Evolutionary conservation across 2,888 invertebrate species (phyloP).

Genomic region (Caenorhabditis becei): DNA sequence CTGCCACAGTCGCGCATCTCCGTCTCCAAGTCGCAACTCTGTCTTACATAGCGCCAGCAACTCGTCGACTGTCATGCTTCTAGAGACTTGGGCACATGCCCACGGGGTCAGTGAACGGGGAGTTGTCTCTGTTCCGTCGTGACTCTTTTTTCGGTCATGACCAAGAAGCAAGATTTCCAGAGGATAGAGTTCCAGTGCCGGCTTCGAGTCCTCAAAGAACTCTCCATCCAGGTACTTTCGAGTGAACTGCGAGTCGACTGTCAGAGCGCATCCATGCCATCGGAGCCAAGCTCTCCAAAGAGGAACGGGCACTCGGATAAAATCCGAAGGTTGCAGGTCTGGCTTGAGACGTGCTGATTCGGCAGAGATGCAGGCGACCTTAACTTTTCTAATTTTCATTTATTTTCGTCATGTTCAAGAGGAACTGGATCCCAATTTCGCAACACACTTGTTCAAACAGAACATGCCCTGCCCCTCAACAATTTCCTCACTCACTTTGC

Average conservation of each 20-base stretch:
- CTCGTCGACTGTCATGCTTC: conserved; percentile 65
- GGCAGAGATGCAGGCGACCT: conserved; percentile 70
- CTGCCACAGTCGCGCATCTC: conserved; percentile 68
- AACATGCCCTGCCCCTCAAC: neutral
- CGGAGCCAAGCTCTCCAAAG: conserved; percentile 68
- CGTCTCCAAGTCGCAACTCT: conserved; percentile 64
- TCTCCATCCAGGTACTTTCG: conserved; percentile 59
- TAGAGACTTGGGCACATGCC: conserved; percentile 73
- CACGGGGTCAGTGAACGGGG: conserved; percentile 59
- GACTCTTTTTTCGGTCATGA: conserved; percentile 63
- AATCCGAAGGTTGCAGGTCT: conserved; percentile 59
- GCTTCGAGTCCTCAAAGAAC: conserved; percentile 62
- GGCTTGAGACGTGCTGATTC: conserved; percentile 68
- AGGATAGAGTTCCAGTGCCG: conserved; percentile 65
- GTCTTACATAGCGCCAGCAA: conserved; percentile 61
- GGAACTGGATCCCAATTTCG: no score
- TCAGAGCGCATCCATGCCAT: conserved; percentile 68
- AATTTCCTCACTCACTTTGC: conserved; percentile 26
- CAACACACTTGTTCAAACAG: neutral
- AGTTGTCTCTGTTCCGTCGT: conserved; percentile 49
- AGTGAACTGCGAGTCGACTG: conserved; percentile 63
- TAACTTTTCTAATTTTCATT: neutral
- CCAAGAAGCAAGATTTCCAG: conserved; percentile 66
- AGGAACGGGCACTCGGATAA: conserved; percentile 62
- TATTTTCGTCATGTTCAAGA: no score